Base-by-base conservation (phyloP, 1,140 invertebrate species). In the Formica exsecta region DNA sequence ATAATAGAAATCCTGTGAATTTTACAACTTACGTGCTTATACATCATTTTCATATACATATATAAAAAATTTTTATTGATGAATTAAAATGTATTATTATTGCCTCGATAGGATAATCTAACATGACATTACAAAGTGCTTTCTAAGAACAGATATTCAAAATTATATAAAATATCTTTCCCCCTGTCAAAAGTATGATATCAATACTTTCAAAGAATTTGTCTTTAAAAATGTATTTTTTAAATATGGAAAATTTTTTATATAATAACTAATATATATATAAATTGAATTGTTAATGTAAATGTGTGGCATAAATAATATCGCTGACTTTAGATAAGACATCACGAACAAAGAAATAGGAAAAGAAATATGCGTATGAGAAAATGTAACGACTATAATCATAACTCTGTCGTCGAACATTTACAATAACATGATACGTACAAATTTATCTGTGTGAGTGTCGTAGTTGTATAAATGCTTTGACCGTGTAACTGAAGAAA, bases 381-480 rank as follows among this genome's bases (percentile, higher is more conserved):
- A 86, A 22, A 88, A 25, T 86, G 8, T 88, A 80, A 74, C 57
- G 38, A 57, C 41, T 16, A 11, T 29, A 71, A 61, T 48, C 11
- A 36, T 29, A 51, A 32, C 32, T 57, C 19, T 29, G 59, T 59
- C 51, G 25, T 38, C 51, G 38, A 19, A 29, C 38, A 66, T 22
- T 6, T 25, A 54, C 0, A 9, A n/a, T 16, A 9, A 44, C 1
- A n/a, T 9, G 36, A 29, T 22, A 41, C 16, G 13, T 66, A 59
- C 51, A n/a, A 11, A 54, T 0, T 22, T 51, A 38, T 6, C 9
- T 22, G 41, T 61, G 44, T 83, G 64, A 77, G 57, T 16, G 83
- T 71, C 54, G 29, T 66, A 32, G 38, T 62, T 54, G 65, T 90
- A 90, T 91, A 91, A 88, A 90, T 81, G 76, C 83, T 64, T 88